Conservation (phyloP, 1,140 invertebrate genomes). For the Megalopta genalis region DNA sequence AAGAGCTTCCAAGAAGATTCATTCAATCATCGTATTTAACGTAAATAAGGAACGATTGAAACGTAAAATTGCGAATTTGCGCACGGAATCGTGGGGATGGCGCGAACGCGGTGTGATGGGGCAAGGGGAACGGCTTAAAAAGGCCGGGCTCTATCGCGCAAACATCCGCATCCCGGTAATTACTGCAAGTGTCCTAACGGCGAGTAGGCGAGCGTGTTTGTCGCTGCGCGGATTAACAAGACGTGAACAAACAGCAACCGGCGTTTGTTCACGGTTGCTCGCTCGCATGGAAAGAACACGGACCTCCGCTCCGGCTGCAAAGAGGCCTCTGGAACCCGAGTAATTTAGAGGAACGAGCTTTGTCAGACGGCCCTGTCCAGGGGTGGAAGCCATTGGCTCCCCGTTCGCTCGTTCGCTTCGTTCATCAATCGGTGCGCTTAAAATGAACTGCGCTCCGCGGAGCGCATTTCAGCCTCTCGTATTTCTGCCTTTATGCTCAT, state of each 20-base stretch:
- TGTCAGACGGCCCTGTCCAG: conserved; percentile 24
- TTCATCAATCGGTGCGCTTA: conserved; percentile 59
- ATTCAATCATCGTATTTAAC: too few relatives aligned
- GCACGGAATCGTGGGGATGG: too few relatives aligned
- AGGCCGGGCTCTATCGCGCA: too few relatives aligned
- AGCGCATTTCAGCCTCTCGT: conserved; percentile 11
- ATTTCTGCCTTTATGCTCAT: background rate
- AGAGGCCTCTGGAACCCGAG: conserved; percentile 10
- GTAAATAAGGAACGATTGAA: too few relatives aligned
- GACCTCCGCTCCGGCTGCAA: background rate
- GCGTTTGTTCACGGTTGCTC: background rate
- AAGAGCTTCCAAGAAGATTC: too few relatives aligned
- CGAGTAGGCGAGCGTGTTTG: too few relatives aligned
- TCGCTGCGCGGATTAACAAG: background rate
- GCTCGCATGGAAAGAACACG: conserved; percentile 5
- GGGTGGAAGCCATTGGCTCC: conserved; percentile 32
- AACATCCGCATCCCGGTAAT: too few relatives aligned
- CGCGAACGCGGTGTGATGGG: too few relatives aligned
- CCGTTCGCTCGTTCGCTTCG: conserved; percentile 26
- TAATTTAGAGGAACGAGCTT: conserved; percentile 25
- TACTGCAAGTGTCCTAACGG: too few relatives aligned
- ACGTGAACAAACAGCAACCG: conserved; percentile 2
- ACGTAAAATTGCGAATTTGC: too few relatives aligned
- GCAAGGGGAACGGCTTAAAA: too few relatives aligned
- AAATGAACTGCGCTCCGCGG: conserved; percentile 49